Base-by-base conservation (phyloP, 2,888 invertebrate genomes). In the Leptinotarsa tumamoca region DNA sequence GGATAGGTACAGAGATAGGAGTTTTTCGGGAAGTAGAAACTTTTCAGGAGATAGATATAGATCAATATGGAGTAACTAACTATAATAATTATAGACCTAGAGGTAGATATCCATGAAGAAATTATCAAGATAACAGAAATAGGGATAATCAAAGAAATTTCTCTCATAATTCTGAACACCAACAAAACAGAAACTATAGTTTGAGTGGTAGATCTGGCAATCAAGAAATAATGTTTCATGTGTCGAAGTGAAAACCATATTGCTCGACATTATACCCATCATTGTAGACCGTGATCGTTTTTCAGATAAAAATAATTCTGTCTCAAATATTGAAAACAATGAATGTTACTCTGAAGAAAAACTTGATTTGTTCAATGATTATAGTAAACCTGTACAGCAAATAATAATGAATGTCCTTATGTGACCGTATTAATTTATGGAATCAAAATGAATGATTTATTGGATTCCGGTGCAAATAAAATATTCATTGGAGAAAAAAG, bases 351-450 rank as follows among this genome's bases (percentile, higher is more conserved):
- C 51, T 23, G 17, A 66, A 66, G 15, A 0, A 66, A 1, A 23
- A 66, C 43, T 66, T 17, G n/a, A 66, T 0, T 66, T 66, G 5
- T 66, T 23, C 3, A 50, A 50, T 51, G 54, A 51, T 51, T 50
- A 68, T 18, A 50, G 51, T 68, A 68, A 68, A 18, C 68, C 68
- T 50, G 23, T 68, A 5, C 1, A 68, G 68, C 51, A 68, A 51
- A 66, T 66, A 43, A 43, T 21, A 66, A 1, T 66, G 58, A 73
- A 73, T 71, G 69, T 58, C 73, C 69, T 54, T 69, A 70, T 73
- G 63, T 71, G 54, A 58, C 18, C 58, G 67, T 71, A 49, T 23
- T 21, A 23, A 23, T 71, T 18, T 74, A 71, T 74, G 61, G 71
- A 51, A 66, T 27, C 50, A 17, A 23, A 52, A 27, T 71, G n/a